These are phyloP conservation scores for Entomyzon cyanotis DNA, from an alignment of 2,113 vertebrate genomes.

Conservation along the genomic window DNA sequence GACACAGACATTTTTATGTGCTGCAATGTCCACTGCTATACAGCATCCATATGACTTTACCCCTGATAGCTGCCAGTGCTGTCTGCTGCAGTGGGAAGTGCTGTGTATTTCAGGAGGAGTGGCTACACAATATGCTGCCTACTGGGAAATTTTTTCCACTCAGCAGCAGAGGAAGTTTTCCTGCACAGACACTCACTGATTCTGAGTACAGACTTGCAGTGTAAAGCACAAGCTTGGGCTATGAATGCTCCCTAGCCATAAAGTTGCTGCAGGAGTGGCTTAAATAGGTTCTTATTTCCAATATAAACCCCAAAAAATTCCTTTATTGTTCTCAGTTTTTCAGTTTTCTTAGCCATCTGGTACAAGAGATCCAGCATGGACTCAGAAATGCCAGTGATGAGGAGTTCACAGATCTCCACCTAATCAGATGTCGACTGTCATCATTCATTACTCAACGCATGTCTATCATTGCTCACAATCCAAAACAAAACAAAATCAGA, in stretches of 20 bases:
- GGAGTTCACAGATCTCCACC: neutral
- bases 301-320: neutral
- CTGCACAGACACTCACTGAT: neutral
- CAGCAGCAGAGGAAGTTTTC: neutral
- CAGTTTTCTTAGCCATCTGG: neutral
- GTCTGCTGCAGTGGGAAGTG: neutral
- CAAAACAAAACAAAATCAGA: neutral
- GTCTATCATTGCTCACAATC: neutral
- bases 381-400: neutral
- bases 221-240: neutral
- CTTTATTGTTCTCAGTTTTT: neutral
- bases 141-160: neutral
- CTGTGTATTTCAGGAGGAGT: neutral
- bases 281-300: neutral
- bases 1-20: neutral
- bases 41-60: neutral
- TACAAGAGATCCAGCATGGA: neutral
- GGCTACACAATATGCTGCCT: neutral
- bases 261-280: neutral
- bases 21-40: neutral
- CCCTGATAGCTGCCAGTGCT: neutral
- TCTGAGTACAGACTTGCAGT: neutral
- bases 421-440: neutral
- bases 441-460: neutral
- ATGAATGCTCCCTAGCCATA: neutral